Conservation (phyloP, 2,888 invertebrate species). For the Rhodophaea formosa region DNA sequence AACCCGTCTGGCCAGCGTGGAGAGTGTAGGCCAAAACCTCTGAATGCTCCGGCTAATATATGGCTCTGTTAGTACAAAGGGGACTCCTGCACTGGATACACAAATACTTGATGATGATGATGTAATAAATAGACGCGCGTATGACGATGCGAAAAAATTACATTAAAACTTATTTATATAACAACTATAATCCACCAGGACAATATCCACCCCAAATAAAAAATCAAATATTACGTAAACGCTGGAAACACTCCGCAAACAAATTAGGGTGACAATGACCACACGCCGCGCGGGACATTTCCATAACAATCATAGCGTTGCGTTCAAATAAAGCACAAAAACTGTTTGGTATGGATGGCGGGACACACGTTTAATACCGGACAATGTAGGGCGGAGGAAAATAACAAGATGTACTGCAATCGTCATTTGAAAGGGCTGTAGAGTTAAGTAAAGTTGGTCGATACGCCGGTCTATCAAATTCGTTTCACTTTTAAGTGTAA, state of each 20-base stretch:
- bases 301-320: slow-evolving; percentile 11
- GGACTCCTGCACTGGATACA: too few relatives aligned
- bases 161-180: too few relatives aligned
- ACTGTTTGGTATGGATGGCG: slow-evolving; percentile 13
- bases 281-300: slow-evolving; percentile 15
- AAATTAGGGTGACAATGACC: slow-evolving; percentile 18
- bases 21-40: too few relatives aligned
- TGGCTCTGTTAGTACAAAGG: too few relatives aligned
- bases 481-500: slow-evolving; percentile 4
- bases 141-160: too few relatives aligned
- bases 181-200: too few relatives aligned
- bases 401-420: slow-evolving; percentile 10
- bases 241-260: slow-evolving; percentile 2
- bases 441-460: slow-evolving; percentile 6
- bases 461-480: slow-evolving; percentile 16
- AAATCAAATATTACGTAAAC: neutral
- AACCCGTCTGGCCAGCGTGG: too few relatives aligned
- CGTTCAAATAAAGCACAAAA: slow-evolving; percentile 7
- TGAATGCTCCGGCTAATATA: too few relatives aligned
- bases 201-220: too few relatives aligned
- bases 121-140: too few relatives aligned
- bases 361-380: neutral
- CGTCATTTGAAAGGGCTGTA: neutral
- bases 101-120: too few relatives aligned
- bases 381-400: slow-evolving; percentile 4